Conservation (phyloP, 1,140 invertebrate genomes). For the Brachionus manjavacas region DNA sequence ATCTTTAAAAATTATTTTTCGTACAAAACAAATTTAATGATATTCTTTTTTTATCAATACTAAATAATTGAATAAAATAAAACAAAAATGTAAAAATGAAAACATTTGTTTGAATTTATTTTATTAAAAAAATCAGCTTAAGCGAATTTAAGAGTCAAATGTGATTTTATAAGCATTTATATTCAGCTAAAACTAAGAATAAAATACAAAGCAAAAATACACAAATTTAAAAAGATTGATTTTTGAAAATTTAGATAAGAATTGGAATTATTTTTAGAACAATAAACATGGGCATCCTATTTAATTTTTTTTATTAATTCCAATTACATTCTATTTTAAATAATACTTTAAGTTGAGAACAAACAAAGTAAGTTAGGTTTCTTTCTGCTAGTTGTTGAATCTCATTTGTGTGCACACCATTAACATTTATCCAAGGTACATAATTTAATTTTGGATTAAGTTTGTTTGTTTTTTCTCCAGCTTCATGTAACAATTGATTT, state of each 20-base stretch:
- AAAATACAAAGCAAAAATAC: not conserved
- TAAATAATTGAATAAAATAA: not conserved
- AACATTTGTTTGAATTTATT: no score
- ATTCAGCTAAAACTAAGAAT: not conserved
- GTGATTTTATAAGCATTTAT: not conserved
- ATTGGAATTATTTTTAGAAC: not conserved
- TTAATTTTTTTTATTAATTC: not conserved
- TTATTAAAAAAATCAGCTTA: not conserved
- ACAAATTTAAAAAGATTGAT: not conserved
- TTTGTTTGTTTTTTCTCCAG: slow-evolving; percentile 11
- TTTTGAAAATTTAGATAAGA: not conserved
- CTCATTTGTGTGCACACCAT: not conserved
- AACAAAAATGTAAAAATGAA: not conserved
- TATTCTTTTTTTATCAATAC: no score
- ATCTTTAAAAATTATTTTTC: no score
- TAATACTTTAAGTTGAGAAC: slow-evolving; percentile 3
- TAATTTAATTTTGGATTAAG: slow-evolving; percentile 12
- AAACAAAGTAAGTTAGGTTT: slow-evolving; percentile 14
- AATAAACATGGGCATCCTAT: not conserved
- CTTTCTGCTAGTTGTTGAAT: not conserved
- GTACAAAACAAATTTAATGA: no score
- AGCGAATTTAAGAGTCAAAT: not conserved
- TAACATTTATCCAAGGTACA: slow-evolving; percentile 19
- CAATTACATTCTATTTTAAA: slow-evolving; percentile 1
- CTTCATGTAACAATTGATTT: slow-evolving; percentile 18